Evolutionary conservation across 1,140 invertebrate species (phyloP).

Genomic region (Scaptomyza graminum): DNA sequence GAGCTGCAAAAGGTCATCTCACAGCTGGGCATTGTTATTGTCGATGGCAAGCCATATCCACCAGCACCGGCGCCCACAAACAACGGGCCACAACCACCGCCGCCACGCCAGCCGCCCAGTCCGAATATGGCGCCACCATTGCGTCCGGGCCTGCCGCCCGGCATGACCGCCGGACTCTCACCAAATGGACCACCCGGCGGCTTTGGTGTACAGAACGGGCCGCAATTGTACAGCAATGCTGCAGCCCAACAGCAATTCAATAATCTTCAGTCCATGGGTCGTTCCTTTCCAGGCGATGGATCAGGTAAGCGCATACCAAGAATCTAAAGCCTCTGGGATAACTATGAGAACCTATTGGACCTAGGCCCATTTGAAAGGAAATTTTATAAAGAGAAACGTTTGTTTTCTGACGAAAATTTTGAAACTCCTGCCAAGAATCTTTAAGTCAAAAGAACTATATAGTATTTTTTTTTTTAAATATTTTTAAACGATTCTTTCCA

Average conservation of each 20-base stretch:
- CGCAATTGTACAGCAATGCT: constrained; percentile 73
- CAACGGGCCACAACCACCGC: constrained; percentile 66
- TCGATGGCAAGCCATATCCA: constrained; percentile 87
- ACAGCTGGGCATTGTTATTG: constrained; percentile 90
- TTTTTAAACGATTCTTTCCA: too few species aligned
- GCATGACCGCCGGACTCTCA: constrained; percentile 68
- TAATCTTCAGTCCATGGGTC: constrained; percentile 76
- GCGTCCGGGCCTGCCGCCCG: constrained; percentile 78
- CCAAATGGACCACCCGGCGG: constrained; percentile 70
- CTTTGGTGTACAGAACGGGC: constrained; percentile 76
- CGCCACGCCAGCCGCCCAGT: constrained; percentile 84
- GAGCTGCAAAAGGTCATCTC: constrained; percentile 91
- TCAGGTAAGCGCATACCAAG: constrained; percentile 72
- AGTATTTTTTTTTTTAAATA: too few species aligned
- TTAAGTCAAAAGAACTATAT: too few species aligned
- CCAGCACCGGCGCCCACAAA: constrained; percentile 70
- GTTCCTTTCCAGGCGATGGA: constrained; percentile 74
- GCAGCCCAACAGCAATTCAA: constrained; percentile 78
- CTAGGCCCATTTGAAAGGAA: too few species aligned
- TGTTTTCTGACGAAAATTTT: too few species aligned
- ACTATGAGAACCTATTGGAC: too few species aligned
- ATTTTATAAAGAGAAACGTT: too few species aligned
- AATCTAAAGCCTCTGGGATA: too few species aligned
- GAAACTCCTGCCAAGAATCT: too few species aligned
- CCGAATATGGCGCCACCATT: constrained; percentile 83